Evolutionary conservation across 2,797 vertebrate species (phyloP), one percentile per base, ranked within the genome.

Genomic region (Trachurus trachurus): DNA sequence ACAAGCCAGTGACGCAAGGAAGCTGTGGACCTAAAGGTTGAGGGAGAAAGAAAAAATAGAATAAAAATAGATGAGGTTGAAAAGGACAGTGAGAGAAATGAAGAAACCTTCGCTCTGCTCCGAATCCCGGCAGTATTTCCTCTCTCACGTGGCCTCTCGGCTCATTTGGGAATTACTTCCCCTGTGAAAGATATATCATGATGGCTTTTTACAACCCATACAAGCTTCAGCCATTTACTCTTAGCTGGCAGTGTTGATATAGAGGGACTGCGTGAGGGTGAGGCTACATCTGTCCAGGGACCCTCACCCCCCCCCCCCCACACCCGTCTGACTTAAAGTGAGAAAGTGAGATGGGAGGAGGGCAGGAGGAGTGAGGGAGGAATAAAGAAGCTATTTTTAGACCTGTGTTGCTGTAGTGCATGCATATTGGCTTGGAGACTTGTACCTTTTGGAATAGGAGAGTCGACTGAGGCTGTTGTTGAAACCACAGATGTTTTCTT

Each of bases 381-480:
- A 90, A 87, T 86, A 89, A 88, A 81, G 80, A 74, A 66, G 87
- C 91, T 95, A 95, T 95, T 94, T 95, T 94, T 95, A 94, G 92
- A 80, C 58, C 58, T 1, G 84, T 83, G 89, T 92, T 94, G 93
- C 91, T 80, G 84, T 85, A 85, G 88, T 71, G 85, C 83, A 71
- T 81, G 57, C 85, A 73, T 54, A 88, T 85, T 73, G 74, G 76
- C 80, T 88, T 56, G 8, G 65, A 88, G 82, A 77, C 39, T 26
- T 78, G 61, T 62, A 67, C 63, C 82, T 75, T 83, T 81, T 66
- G 26, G 34, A 84, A 73, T 49, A 78, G 44, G 29, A 78, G 73
- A 70, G 26, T 66, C 17, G 56, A 52, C 68, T 53, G 42, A 16
- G 61, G 66, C 66, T 67, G 62, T 53, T 62, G 15, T 70, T 61